A percentile compares a stretch with the other conserved stretches of the same genome.
Evolutionary conservation across 2,888 invertebrate species (phyloP).

Genomic region (Pristionchus exspectatus): DNA sequence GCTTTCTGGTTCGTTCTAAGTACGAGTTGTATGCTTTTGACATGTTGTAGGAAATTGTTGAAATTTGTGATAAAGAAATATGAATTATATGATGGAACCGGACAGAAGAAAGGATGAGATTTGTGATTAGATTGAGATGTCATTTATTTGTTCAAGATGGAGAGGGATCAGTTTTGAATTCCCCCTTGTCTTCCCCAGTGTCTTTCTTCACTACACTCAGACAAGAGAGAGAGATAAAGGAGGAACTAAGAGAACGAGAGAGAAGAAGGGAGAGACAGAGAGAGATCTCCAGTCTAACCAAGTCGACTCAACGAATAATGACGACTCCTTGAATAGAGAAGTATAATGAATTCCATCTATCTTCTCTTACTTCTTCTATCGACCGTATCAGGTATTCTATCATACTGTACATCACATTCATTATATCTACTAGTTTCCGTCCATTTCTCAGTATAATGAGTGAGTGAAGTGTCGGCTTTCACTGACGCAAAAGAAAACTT

Average conservation of each 20-base stretch:
- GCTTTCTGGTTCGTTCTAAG: not conserved
- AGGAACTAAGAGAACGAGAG: slow-evolving; percentile 50
- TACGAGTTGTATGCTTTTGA: not conserved
- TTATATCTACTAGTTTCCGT: not conserved
- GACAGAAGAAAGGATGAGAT: slow-evolving; percentile 25
- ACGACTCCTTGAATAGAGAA: slow-evolving; percentile 40
- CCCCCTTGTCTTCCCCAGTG: slow-evolving; percentile 41
- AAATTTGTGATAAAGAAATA: not conserved
- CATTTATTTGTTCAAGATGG: slow-evolving; percentile 44
- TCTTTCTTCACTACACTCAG: slow-evolving; percentile 47
- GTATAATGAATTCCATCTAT: not conserved
- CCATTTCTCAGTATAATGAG: not conserved
- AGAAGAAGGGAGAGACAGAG: slow-evolving; percentile 26
- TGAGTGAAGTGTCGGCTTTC: slow-evolving; percentile 34
- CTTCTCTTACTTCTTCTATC: slow-evolving; percentile 22
- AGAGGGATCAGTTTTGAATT: slow-evolving; percentile 39
- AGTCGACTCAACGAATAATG: slow-evolving; percentile 27
- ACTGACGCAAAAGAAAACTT: slow-evolving; percentile 19
- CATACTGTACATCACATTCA: not conserved
- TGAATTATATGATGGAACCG: not conserved
- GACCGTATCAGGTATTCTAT: slow-evolving; percentile 44
- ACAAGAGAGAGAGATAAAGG: slow-evolving; percentile 12
- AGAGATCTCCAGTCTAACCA: slow-evolving; percentile 36
- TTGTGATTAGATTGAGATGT: slow-evolving; percentile 33
- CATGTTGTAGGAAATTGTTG: not conserved